Base-by-base conservation (phyloP, 2,888 invertebrate genomes). In the Lochmaea crataegi region DNA sequence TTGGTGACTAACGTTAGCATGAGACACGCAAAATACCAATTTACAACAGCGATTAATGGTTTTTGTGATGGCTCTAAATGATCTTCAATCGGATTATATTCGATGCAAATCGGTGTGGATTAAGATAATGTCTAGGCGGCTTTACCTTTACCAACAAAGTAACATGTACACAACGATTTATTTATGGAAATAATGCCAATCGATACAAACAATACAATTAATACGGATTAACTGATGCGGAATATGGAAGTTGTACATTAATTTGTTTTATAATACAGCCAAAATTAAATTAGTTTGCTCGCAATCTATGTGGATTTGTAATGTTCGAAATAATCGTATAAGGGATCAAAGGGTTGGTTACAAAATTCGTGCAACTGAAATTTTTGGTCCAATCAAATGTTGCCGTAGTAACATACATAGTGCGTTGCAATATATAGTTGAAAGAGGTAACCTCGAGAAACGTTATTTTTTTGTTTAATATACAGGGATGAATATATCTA, bases 111-210 rank as follows among this genome's bases (percentile, higher is more conserved):
- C 16, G 32, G 14, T 26, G 9, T 60, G 60, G 38, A 60, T 60
- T 60, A 60, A 60, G 60, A 38, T 60, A 60, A 60, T 38, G 60
- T 32, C 38, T 32, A 14, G 60, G n/a, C 32, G 32, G 60, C 26
- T 32, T 60, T 14, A 26, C 60, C 16, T 53, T 16, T 51, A 53
- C 12, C 45, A 45, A 45, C 45, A 45, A 45, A 45, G 45, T 45
- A 14, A 45, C 53, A 18, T 10, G 18, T 18, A 48, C 4, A 6
- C 14, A 53, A 18, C 16, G 16, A 18, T 18, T 16, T 10, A 18
- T 18, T 53, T 2, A 53, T n/a, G 53, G 2, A 18, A 53, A 3
- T 53, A 5, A 9, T 53, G 16, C 16, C 16, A 53, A 53, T 53
- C 53, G 53, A 53, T 53, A 18, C 10, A 16, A 18, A 53, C 16